These are phyloP conservation scores for Prionailurus viverrinus DNA, from an alignment of 2,113 vertebrate genomes.

Conservation along the genomic window DNA sequence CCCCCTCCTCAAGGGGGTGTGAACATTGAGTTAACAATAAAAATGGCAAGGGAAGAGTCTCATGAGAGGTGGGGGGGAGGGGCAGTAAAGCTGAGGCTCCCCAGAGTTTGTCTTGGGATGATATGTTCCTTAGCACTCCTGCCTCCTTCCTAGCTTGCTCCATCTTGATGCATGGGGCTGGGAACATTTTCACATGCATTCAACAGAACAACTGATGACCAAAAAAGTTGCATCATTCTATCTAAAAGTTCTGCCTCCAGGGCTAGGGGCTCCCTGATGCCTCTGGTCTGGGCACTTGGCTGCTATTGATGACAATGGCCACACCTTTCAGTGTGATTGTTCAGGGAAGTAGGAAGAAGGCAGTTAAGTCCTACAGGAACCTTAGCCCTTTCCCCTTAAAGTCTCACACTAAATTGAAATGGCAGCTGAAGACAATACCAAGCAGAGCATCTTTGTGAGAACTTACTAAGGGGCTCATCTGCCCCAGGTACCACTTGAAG, in stretches of 20 bases:
- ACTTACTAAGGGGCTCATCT: neutral
- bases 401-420: neutral
- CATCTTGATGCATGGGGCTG: neutral
- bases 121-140: neutral
- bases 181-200: neutral
- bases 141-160: neutral
- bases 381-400: too few species aligned
- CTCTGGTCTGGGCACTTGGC: neutral
- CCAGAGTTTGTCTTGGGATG: too few species aligned
- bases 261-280: neutral
- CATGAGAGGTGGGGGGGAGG: too few species aligned
- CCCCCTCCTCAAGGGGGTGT: neutral
- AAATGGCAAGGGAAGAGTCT: neutral
- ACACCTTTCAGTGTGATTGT: neutral
- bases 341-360: rapidly evolving
- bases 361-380: too few species aligned
- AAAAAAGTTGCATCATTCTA: neutral
- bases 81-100: neutral
- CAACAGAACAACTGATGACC: neutral
- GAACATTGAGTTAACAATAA: neutral
- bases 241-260: neutral
- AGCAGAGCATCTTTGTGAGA: neutral
- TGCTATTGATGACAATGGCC: neutral
- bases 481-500: neutral
- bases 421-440: neutral